Evolutionary conservation across 2,113 vertebrate genomes (phyloP).

Genomic region (Nymphicus hollandicus): DNA sequence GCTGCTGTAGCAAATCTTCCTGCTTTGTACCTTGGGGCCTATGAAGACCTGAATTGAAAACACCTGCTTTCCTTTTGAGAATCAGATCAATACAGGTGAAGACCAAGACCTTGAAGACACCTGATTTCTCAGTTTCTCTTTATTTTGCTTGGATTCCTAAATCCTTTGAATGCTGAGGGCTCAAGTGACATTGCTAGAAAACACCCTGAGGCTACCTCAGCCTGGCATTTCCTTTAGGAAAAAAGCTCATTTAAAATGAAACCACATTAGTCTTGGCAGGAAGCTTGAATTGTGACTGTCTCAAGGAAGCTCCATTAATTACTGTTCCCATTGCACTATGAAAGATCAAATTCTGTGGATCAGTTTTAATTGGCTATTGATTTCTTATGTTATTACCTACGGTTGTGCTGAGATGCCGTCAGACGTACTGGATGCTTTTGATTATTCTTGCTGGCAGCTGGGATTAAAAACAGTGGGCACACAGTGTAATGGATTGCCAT

Average conservation of each 20-base stretch:
- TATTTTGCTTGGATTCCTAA: neutral
- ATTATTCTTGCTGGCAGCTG: slow-evolving; percentile 60
- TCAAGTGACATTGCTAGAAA: neutral
- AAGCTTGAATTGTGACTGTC: slow-evolving; percentile 48
- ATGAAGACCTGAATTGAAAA: neutral
- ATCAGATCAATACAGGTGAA: neutral
- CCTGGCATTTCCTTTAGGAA: neutral
- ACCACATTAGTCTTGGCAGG: slow-evolving; percentile 36
- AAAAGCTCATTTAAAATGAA: slow-evolving; percentile 33
- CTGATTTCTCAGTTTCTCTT: neutral
- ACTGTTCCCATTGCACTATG: slow-evolving; percentile 39
- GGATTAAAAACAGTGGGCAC: slow-evolving; percentile 53
- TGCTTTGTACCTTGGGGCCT: neutral
- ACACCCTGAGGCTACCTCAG: neutral
- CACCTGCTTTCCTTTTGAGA: neutral
- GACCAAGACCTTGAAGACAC: neutral
- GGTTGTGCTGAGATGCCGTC: slow-evolving; percentile 30
- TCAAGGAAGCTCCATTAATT: slow-evolving; percentile 61
- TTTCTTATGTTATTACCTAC: slow-evolving; percentile 64
- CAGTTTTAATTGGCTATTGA: slow-evolving; percentile 72
- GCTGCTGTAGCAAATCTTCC: neutral
- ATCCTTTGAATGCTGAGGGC: neutral
- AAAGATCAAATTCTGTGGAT: slow-evolving; percentile 65
- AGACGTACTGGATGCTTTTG: slow-evolving; percentile 45
- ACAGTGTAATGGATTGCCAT: slow-evolving; percentile 42